Conservation (phyloP, 2,113 vertebrate genomes). For the Echinops telfairi region DNA sequence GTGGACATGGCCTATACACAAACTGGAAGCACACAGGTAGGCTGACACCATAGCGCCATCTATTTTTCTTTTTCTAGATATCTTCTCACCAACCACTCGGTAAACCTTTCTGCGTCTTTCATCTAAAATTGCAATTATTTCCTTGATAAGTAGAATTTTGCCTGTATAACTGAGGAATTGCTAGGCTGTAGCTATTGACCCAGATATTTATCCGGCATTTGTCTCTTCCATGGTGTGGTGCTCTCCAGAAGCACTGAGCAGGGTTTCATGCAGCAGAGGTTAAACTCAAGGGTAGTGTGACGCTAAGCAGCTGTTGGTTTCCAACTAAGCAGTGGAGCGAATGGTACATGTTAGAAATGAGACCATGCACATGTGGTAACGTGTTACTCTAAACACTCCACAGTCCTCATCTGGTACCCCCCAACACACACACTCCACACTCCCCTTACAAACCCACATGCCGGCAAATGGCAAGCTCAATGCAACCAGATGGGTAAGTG, state of each 20-base stretch:
- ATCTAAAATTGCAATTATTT: constrained; percentile 32
- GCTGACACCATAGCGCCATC: neutral
- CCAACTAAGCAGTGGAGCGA: neutral
- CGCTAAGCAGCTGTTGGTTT: rapidly evolving
- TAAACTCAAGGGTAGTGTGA: neutral
- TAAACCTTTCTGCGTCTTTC: neutral
- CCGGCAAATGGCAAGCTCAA: constrained; percentile 86
- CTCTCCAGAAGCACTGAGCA: neutral
- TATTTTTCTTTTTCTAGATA: neutral
- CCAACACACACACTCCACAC: neutral
- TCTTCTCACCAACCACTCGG: neutral
- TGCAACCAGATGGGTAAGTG: constrained; percentile 81
- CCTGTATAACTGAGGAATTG: constrained; percentile 35
- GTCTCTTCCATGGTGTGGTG: neutral
- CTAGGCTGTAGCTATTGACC: constrained; percentile 14
- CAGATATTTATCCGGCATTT: constrained; percentile 24
- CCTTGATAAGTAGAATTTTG: constrained; percentile 43
- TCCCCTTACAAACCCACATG: constrained; percentile 69
- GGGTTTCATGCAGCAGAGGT: neutral
- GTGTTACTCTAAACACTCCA: constrained; percentile 84
- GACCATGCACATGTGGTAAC: constrained; percentile 69
- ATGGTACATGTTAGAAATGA: neutral
- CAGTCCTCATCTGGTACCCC: neutral
- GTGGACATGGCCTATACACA: neutral
- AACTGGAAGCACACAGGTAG: neutral